These are phyloP conservation scores for Myiopsitta monachus DNA, from an alignment of 2,113 vertebrate species.

Conservation along the genomic window DNA sequence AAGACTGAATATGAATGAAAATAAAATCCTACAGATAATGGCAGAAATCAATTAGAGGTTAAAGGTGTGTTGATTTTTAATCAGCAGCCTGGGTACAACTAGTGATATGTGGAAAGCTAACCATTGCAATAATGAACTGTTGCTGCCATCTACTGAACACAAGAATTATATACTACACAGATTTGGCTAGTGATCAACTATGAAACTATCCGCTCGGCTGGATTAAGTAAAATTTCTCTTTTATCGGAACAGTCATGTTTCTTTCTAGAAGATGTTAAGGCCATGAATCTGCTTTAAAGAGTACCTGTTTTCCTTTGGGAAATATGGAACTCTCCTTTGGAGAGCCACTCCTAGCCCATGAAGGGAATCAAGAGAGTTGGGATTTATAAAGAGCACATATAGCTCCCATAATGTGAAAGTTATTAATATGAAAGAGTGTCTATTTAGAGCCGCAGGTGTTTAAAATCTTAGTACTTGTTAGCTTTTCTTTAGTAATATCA, in stretches of 20 bases:
- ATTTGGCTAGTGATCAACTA: not conserved
- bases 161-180: not conserved
- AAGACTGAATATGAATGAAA: not conserved
- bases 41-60: not conserved
- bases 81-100: not conserved
- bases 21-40: not conserved
- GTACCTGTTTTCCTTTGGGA: not conserved
- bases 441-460: not conserved
- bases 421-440: not conserved
- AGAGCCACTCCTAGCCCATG: fast-evolving
- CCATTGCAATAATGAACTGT: not conserved
- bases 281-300: not conserved
- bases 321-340: not conserved
- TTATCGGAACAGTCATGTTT: not conserved
- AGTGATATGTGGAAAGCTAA: not conserved
- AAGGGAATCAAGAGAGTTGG: fast-evolving
- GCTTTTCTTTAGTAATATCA: not conserved
- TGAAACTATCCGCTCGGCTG: not conserved
- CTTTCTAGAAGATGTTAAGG: not conserved
- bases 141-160: slow-evolving; percentile 58
- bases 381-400: not conserved
- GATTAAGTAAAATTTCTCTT: not conserved
- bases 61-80: not conserved
- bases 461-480: not conserved
- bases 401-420: not conserved